Base-by-base conservation (phyloP, 1,140 invertebrate species). In the Adelges cooleyi region DNA sequence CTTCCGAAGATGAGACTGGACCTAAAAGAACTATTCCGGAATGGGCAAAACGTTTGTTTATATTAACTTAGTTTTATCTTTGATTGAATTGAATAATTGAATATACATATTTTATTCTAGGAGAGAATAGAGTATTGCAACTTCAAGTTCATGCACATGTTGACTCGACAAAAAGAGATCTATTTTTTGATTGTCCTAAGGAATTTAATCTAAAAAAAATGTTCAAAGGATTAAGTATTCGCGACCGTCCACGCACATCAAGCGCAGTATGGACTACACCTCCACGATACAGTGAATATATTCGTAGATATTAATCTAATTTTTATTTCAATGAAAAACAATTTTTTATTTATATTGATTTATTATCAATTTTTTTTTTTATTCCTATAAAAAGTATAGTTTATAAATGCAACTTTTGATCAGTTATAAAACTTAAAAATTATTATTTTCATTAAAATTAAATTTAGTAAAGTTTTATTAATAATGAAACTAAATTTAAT, bases 111-210 rank as follows among this genome's bases (percentile, higher is more conserved):
- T 4, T 36, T 9, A 13, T 53, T 36, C 3, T 48, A 62, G 56
- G n/a, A 20, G 42, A 48, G 46, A 62, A 62, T 62, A 62, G 56
- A 33, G 46, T 27, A 48, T 6, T 42, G n/a, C 18, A 29, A 33
- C 42, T 62, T 48, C 40, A 46, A 62, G 20, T 62, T 8, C 56
- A 62, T 9, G 44, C 23, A 29, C 10, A 62, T 48, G 15, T 62
- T 15, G 13, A 46, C 27, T 48, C 25, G 15, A 29, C 15, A 29
- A 42, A 29, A 46, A 62, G 56, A 20, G 42, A 62, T 9, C 27
- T 46, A 46, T 62, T 62, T n/a, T 62, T 62, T 48, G 25, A 62
- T 13, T 62, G 56, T 22, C 56, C 56, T n/a, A 48, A 27, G 20
- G 22, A 6, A n/a, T 8, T 62, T 36, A 29, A 17, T 46, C 56